Evolutionary conservation across 2,113 vertebrate species (phyloP).

Genomic region (Psettodes erumei): DNA sequence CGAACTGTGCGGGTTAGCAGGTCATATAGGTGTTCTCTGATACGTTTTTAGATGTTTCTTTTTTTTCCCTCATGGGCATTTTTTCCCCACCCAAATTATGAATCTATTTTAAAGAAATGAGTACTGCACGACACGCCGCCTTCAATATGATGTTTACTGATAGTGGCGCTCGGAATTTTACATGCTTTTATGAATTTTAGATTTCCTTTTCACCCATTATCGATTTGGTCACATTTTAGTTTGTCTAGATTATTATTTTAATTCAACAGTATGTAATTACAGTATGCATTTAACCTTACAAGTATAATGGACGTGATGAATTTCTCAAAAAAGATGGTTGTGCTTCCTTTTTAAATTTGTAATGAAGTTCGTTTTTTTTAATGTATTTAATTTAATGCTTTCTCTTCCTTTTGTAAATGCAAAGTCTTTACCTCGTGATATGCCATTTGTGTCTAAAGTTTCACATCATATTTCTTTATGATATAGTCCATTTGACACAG

Average conservation of each 20-base stretch:
- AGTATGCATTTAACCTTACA: slow-evolving; percentile 54
- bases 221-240: slow-evolving; percentile 37
- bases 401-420: slow-evolving; percentile 50
- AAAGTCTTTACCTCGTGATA: slow-evolving; percentile 31
- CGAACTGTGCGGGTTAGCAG: slow-evolving; percentile 19
- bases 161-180: slow-evolving; percentile 32
- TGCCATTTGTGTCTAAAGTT: slow-evolving; percentile 27
- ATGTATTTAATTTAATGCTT: slow-evolving; percentile 74
- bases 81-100: slow-evolving; percentile 13
- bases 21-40: not conserved
- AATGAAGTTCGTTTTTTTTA: slow-evolving; percentile 51
- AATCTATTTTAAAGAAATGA: slow-evolving; percentile 39
- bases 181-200: not conserved
- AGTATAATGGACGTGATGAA: slow-evolving; percentile 50
- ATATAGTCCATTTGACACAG: slow-evolving; percentile 21
- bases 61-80: slow-evolving; percentile 20
- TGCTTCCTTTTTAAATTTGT: slow-evolving; percentile 56
- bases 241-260: slow-evolving; percentile 57
- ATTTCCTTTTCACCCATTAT: slow-evolving; percentile 31
- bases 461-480: slow-evolving; percentile 24
- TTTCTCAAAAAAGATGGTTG: slow-evolving; percentile 42
- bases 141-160: slow-evolving; percentile 12
- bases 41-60: slow-evolving; percentile 18
- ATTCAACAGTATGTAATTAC: slow-evolving; percentile 40
- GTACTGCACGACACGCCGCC: not conserved